Conservation (phyloP, 2,797 vertebrate species). For the Lutjanus campechanus region DNA sequence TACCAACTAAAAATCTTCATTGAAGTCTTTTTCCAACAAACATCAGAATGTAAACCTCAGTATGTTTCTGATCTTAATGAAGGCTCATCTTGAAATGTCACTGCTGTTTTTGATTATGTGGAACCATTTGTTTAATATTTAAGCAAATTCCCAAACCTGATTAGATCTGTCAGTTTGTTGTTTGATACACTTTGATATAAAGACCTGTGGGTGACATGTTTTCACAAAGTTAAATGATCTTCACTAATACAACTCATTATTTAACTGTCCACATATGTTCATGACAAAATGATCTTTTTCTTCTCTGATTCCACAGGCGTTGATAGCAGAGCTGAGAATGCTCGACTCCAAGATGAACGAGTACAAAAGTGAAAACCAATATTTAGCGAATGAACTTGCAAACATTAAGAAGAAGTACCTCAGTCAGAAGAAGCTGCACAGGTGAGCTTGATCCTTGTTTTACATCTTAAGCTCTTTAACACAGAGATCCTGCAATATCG, state of each 20-base stretch:
- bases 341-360: conserved; percentile 90
- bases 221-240: no score
- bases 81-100: neutral
- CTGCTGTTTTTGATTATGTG: neutral
- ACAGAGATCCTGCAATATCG: no score
- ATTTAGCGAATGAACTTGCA: conserved; percentile 88
- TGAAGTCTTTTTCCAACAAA: neutral
- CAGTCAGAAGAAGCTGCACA: conserved; percentile 89
- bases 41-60: no score
- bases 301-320: conserved; percentile 78
- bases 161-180: neutral
- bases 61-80: conserved; percentile 4
- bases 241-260: neutral
- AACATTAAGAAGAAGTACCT: conserved; percentile 94
- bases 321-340: conserved; percentile 91
- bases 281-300: accelerated
- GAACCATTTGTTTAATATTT: neutral
- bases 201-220: neutral
- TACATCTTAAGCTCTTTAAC: no score
- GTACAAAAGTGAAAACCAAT: conserved; percentile 92
- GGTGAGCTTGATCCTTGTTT: conserved; percentile 79
- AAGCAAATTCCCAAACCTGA: neutral
- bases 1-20: neutral
- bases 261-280: neutral
- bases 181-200: neutral